phyloP scores from a whole-genome alignment of 2,888 invertebrate species.

The Drosophila vallismaia region DNA sequence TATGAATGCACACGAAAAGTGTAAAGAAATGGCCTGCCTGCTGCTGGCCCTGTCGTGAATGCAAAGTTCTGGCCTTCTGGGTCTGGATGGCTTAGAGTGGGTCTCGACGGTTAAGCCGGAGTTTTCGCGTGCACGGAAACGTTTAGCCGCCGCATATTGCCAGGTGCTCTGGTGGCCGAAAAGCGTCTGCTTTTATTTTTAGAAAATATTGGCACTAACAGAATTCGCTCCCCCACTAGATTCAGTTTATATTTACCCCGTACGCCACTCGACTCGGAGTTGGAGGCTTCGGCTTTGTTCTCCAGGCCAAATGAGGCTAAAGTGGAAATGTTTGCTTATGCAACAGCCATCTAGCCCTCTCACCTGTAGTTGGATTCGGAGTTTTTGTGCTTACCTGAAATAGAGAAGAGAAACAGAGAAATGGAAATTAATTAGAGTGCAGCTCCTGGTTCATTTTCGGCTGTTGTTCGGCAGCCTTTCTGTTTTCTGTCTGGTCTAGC shows the following conservation, averaged over 20 bases:
- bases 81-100: conserved; percentile 18
- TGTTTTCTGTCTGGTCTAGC: conserved; percentile 14
- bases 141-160: conserved; percentile 75
- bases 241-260: conserved; percentile 46
- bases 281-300: conserved; percentile 20
- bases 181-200: conserved; percentile 74
- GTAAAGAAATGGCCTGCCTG: conserved; percentile 63
- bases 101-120: conserved; percentile 20
- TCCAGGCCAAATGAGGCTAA: conserved; percentile 19
- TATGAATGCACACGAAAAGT: conserved; percentile 74
- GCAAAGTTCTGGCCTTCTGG: conserved; percentile 23
- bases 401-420: conserved; percentile 6
- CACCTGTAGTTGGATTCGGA: conserved; percentile 6
- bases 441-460: not conserved
- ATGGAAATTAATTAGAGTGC: conserved; percentile 42
- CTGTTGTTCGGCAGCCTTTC: not conserved
- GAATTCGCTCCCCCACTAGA: conserved; percentile 30
- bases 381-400: conserved; percentile 42
- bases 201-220: conserved; percentile 74
- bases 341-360: conserved; percentile 8
- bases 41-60: conserved; percentile 22
- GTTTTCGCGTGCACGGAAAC: conserved; percentile 76
- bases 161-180: conserved; percentile 42
- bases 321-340: conserved; percentile 27
- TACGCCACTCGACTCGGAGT: conserved; percentile 49